Evolutionary conservation across 2,797 vertebrate genomes (phyloP).

Genomic region (Onychomys torridus): DNA sequence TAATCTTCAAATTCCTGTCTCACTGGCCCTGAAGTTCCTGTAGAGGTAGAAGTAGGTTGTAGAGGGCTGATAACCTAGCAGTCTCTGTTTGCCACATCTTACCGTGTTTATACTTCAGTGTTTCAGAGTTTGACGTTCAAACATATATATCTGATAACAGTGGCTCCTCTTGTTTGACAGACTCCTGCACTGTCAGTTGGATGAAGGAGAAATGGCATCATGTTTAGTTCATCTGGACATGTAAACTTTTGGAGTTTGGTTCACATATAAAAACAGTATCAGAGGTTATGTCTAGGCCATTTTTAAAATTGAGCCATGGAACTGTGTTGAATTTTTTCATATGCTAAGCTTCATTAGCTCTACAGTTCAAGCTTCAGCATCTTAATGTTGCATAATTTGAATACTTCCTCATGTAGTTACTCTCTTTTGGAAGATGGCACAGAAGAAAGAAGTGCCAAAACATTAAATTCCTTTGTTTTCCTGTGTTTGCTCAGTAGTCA

Average conservation of each 20-base stretch:
- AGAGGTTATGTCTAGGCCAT: background rate
- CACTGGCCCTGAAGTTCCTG: background rate
- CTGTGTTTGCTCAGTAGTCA: conserved; percentile 30
- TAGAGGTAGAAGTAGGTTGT: background rate
- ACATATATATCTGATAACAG: conserved; percentile 26
- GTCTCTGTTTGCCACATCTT: background rate
- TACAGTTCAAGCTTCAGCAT: conserved; percentile 45
- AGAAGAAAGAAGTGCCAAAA: background rate
- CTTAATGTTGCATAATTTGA: background rate
- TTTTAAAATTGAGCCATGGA: conserved; percentile 5
- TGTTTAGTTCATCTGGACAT: background rate
- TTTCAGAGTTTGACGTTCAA: conserved; percentile 40
- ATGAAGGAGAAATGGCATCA: conserved; percentile 38
- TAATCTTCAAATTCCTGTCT: conserved; percentile 10
- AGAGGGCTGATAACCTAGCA: background rate
- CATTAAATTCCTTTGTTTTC: conserved; percentile 18
- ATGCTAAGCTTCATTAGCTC: conserved; percentile 18
- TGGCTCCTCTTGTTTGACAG: background rate
- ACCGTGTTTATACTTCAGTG: background rate
- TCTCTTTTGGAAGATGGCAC: background rate
- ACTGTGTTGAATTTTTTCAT: background rate
- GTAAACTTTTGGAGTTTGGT: conserved; percentile 28
- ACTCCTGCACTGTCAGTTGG: background rate
- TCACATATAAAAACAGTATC: background rate
- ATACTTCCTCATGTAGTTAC: conserved; percentile 29